Base-by-base conservation (phyloP, 2,113 vertebrate genomes). In the Mormoops blainvillei region DNA sequence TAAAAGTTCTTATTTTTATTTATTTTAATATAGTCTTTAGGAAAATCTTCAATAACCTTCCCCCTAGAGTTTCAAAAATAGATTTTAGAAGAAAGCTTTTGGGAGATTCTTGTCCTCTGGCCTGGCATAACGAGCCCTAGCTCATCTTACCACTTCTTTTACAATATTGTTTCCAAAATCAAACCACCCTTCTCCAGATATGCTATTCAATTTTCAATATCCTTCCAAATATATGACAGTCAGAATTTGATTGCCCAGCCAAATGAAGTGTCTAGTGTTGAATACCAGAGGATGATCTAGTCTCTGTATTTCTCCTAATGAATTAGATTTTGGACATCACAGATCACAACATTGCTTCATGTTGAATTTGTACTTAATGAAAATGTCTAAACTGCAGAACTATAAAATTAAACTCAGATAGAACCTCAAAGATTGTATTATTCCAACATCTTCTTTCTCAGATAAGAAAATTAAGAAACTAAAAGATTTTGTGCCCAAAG, bases 391-490 rank as follows among this genome's bases (percentile, higher is more conserved):
- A 48, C 61, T 56, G 81, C 22, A 65, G n/a, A 95, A 85, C 33
- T 70, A 74, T 70, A 88, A 94, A 93, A 82, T 94, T 83, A 87
- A 87, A 91, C 48, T 36, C 20, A 88, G 45, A 84, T 26, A 70
- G 36, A 74, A 81, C 54, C 2, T 52, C 48, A 73, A 74, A 83
- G 61, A 52, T 52, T 15, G 65, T 67, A 41, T 94, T 90, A 71
- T 78, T 87, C 68, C 24, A 93, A 68, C 7, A 85, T 73, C 13
- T 24, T 89, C 54, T 90, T 92, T 92, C 73, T 82, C 56, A 38
- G 31, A 63, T 87, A 67, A 83, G n/a, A 48, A 96, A 82, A 89
- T 45, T 77, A 92, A 82, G 85, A 81, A 74, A 82, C 36, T 33
- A 86, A 82, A 92, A 93, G 14, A 63, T 26, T 87, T 78, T 78